Evolutionary conservation across 2,113 vertebrate species (phyloP).

Genomic region (Notarius quadriscutis): DNA sequence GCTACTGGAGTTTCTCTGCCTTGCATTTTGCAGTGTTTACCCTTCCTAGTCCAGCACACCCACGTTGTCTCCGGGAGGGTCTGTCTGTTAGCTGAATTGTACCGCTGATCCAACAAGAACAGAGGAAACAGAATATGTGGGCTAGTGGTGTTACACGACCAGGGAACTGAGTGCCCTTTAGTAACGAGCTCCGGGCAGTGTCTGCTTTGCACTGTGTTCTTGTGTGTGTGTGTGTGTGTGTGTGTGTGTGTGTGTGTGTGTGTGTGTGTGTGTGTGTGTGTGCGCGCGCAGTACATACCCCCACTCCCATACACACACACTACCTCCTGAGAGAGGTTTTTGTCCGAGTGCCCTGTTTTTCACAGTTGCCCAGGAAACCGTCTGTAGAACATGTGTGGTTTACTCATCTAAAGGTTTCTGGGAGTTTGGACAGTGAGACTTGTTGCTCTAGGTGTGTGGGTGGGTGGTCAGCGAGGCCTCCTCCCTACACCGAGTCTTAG

Average conservation of each 20-base stretch:
- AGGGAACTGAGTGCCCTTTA: neutral
- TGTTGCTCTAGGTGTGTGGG: slow-evolving; percentile 29
- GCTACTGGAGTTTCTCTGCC: neutral
- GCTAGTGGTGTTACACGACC: neutral
- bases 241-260: neutral
- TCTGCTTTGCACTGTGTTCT: neutral
- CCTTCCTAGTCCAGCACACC: neutral
- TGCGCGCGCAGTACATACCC: neutral
- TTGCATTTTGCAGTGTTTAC: neutral
- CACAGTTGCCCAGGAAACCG: slow-evolving; percentile 27
- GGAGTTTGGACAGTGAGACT: slow-evolving; percentile 14
- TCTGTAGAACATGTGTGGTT: slow-evolving; percentile 34
- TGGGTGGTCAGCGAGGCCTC: slow-evolving; percentile 16
- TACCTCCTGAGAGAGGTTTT: slow-evolving; percentile 13
- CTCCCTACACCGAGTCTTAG: neutral
- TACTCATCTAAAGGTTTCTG: slow-evolving; percentile 32
- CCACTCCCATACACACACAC: neutral
- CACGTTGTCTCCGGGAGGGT: neutral
- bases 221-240: neutral
- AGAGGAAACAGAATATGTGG: neutral
- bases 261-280: no score
- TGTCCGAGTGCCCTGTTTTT: slow-evolving; percentile 14
- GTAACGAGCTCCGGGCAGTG: neutral
- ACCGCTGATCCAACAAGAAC: neutral
- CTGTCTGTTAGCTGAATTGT: neutral